Base-by-base conservation (phyloP, 2,888 invertebrate genomes). In the Rhagium mordax region DNA sequence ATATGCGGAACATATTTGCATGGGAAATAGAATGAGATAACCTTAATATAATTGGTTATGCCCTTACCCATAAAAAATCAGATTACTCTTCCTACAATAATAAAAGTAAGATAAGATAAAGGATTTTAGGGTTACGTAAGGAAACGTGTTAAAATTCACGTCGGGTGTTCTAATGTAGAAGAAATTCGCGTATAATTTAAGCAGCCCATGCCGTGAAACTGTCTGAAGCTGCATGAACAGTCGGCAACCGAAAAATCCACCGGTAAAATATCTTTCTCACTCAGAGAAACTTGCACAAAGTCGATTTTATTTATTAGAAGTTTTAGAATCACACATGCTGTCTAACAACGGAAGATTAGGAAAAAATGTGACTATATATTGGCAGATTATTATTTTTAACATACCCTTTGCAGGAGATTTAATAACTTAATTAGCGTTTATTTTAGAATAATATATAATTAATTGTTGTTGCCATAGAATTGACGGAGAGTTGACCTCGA, bases 91-190 rank as follows among this genome's bases (percentile, higher is more conserved):
- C 65, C 53, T 29, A 18, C 33, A 20, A 41, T 65, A 65, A 65
- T 65, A 53, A 65, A 65, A 53, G 65, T 29, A 10, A 65, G 65
- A 65, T 65, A 65, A 68, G 68, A 59, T 59, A 68, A 49, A 49
- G 57, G 68, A 49, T 59, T 68, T 68, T 47, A 18, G 68, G 68
- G 68, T 68, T 53, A 60, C 70, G 61, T 41, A 70, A 60, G 61
- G 70, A 64, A 64, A 70, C 67, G 70, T 61, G 71, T 74, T 74
- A 74, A 74, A 74, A 74, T 72, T 74, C 74, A 69, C 74, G 72
- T 71, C 71, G 62, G 67, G 70, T 65, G 60, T 70, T 65, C 64
- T 74, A 74, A 74, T 72, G 74, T 60, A 51, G 68, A 74, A 74
- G 73, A 75, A 75, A 75, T 75, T 75, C 75, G 70, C 70, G 67